Evolutionary conservation across 2,888 invertebrate species (phyloP), one percentile per base, ranked within the genome.

Genomic region (Eristalinus sepulchralis): DNA sequence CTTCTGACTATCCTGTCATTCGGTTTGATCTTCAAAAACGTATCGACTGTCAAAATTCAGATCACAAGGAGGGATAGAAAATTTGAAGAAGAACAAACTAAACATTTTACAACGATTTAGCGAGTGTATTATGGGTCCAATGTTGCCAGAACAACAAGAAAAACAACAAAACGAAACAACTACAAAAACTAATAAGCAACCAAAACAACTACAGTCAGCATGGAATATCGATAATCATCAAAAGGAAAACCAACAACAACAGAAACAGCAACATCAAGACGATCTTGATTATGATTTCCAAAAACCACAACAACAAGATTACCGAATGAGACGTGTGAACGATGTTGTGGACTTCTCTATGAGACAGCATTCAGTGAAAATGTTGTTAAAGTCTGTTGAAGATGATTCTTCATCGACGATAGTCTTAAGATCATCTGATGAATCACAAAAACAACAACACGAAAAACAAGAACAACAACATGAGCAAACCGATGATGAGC

Each of bases 111-210:
- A 88, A 88, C 88, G 88, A 88, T 86, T 88, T 67, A 80, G 64
- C 68, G 86, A 84, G 85, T 66, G 70, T 88, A 89, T 84, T 88
- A 89, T 89, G 89, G 89, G 89, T 89, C 89, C 89, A 89, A 89
- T 89, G 88, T 88, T 89, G 85, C 82, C 77, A 78, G 72, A 88
- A 64, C 81, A 83, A 68, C 88, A 85, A 55, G 78, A 88, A 81
- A 62, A 85, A 63, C 85, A 80, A 53, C n/a, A n/a, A n/a, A n/a
- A n/a, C n/a, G 34, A 68, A 83, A 71, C 62, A 55, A 66, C 55
- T 67, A 62, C 67, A 34, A 60, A 71, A 47, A 60, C 27, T 34
- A 39, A 24, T 70, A 71, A 77, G 10, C 31, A 70, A 72, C 34
- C 87, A 70, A 55, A 53, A 73, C 17, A 60, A 60, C 10, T 39